Evolutionary conservation across 2,888 invertebrate genomes (phyloP), one percentile per base, ranked within the genome.

Genomic region (Heliconius aoede): DNA sequence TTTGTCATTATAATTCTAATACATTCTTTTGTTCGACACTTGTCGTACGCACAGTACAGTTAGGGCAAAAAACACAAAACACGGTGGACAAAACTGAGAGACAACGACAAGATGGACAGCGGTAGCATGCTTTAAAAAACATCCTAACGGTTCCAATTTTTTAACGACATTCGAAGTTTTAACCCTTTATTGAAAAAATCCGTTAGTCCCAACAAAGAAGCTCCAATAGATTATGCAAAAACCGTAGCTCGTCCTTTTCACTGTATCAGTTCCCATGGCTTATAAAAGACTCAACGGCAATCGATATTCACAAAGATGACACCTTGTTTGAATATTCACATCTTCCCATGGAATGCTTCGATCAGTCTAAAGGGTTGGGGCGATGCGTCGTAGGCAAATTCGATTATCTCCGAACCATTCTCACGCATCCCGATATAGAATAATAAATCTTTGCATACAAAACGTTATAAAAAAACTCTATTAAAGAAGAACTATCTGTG

Each of bases 221-320:
- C 85, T 82, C 86, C 89, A 88, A 93, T 93, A 94, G 93, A 94
- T 94, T 94, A 94, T 94, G 94, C 94, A 94, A 93, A 93, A 92
- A 88, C 88, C 86, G 85, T 84, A 82, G 88, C 86, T 91, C 94
- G 92, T 94, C 94, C 92, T 92, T 90, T 93, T 91, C 89, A 91
- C 83, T 86, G 88, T 91, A 93, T 91, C 92, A 91, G 88, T 94
- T 94, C 94, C 94, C 94, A 94, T 88, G 93, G 93, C 88, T 86
- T 87, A 89, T 89, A 90, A 92, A 89, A 87, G 89, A 88, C 84
- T 87, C 88, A 88, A 89, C 91, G 90, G 89, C 94, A 91, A 94
- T 94, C 94, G 94, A 94, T 94, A 94, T 94, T 93, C 94, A 92
- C 88, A 89, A 87, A 90, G 94, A 94, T 94, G 94, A 94, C 94